phyloP scores from a whole-genome alignment of 2,888 invertebrate genomes.

The Trachelus stipa region DNA sequence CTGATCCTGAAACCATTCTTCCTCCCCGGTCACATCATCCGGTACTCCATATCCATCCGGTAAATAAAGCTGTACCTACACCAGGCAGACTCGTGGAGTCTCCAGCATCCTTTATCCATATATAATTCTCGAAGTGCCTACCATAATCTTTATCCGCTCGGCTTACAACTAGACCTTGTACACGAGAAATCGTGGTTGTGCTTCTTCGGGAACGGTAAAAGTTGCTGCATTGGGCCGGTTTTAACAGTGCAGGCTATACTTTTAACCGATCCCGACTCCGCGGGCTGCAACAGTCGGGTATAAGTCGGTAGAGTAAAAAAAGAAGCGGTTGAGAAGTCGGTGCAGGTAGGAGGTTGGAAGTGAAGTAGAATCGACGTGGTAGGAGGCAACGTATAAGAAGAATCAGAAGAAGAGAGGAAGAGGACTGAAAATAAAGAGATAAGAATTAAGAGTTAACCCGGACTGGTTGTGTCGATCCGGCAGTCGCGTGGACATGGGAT shows the following conservation, averaged over 20 bases:
- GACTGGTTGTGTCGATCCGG: constrained; percentile 30
- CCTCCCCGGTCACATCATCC: not conserved
- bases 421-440: constrained; percentile 26
- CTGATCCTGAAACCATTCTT: not conserved
- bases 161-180: not conserved
- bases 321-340: not conserved
- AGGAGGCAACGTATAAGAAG: constrained; percentile 32
- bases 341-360: not conserved
- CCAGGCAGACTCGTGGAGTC: not conserved
- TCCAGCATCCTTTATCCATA: not conserved
- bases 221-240: not conserved
- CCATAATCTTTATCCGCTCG: not conserved
- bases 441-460: constrained; percentile 32
- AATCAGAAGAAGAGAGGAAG: constrained; percentile 29
- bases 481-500: constrained; percentile 33
- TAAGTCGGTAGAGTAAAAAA: not conserved
- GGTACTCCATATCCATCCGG: not conserved
- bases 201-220: not conserved
- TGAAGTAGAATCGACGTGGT: not conserved
- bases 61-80: not conserved
- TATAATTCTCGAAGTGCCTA: not conserved
- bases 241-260: not conserved
- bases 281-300: not conserved
- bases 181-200: not conserved
- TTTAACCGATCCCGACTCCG: not conserved